These are phyloP conservation scores for Agrochola litura DNA, from an alignment of 2,888 invertebrate species.

Conservation along the genomic window DNA sequence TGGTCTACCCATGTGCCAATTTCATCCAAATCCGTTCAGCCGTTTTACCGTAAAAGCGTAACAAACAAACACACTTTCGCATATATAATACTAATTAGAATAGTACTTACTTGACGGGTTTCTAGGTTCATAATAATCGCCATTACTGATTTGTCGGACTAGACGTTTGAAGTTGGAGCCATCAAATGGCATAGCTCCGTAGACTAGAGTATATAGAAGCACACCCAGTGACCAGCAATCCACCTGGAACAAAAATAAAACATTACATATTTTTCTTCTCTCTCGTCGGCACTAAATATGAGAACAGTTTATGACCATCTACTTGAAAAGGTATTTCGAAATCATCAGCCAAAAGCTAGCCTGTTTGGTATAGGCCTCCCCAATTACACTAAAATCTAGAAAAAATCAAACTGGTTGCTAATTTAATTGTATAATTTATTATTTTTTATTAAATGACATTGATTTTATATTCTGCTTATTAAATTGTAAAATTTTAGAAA, in stretches of 20 bases:
- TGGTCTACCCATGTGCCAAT: too few relatives aligned
- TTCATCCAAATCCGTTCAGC: too few relatives aligned
- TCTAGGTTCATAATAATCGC: slow-evolving; percentile 99
- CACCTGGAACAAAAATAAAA: slow-evolving; percentile 79
- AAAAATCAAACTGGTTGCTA: too few relatives aligned
- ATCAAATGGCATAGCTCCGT: slow-evolving; percentile 99
- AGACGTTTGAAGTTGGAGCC: slow-evolving; percentile 99
- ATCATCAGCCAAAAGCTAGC: too few relatives aligned
- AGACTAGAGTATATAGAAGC: slow-evolving; percentile 98
- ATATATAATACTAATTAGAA: too few relatives aligned
- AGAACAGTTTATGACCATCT: not conserved
- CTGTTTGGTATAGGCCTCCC: not conserved
- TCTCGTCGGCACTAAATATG: not conserved
- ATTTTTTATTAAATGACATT: too few relatives aligned
- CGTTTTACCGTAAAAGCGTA: too few relatives aligned
- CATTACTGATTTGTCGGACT: slow-evolving; percentile 98
- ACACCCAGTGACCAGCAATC: slow-evolving; percentile 99
- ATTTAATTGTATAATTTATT: too few relatives aligned
- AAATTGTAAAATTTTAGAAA: too few relatives aligned
- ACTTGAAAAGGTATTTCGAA: not conserved
- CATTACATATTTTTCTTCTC: not conserved
- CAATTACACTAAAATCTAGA: not conserved
- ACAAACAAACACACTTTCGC: too few relatives aligned
- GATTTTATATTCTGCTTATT: too few relatives aligned
- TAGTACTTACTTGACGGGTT: slow-evolving; percentile 95